These are phyloP conservation scores for Proterorhinus semilunaris DNA, from an alignment of 2,113 vertebrate genomes.

Conservation along the genomic window DNA sequence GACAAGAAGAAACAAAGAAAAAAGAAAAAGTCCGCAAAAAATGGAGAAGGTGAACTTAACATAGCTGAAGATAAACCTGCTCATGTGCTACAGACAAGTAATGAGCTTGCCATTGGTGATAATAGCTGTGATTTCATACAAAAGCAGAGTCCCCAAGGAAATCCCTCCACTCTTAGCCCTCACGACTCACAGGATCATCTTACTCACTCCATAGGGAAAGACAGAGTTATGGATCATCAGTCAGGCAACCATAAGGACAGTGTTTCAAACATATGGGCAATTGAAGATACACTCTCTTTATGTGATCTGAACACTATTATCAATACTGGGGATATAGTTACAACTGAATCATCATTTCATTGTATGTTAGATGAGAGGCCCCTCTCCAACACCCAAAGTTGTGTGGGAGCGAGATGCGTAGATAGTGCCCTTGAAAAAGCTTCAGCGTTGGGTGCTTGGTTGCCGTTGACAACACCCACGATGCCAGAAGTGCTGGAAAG, in stretches of 20 bases:
- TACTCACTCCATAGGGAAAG: constrained; percentile 47
- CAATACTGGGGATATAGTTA: constrained; percentile 48
- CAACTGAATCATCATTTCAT: constrained; percentile 43
- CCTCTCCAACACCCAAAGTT: constrained; percentile 44
- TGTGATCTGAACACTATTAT: constrained; percentile 49
- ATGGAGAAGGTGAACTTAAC: constrained; percentile 8
- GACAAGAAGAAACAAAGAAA: constrained; percentile 54
- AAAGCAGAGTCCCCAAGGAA: constrained; percentile 61
- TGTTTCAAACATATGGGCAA: constrained; percentile 28
- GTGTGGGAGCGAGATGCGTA: constrained; percentile 65
- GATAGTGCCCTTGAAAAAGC: constrained; percentile 68
- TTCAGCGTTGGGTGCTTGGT: constrained; percentile 63
- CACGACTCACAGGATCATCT: constrained; percentile 60
- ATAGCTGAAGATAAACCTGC: constrained; percentile 10
- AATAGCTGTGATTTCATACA: constrained; percentile 50
- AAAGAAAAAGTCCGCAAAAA: constrained; percentile 45
- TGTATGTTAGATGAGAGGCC: constrained; percentile 39
- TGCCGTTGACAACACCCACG: constrained; percentile 78
- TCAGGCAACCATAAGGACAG: constrained; percentile 41
- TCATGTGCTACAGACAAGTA: constrained; percentile 24
- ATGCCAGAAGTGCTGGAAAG: constrained; percentile 76
- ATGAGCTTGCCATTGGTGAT: constrained; percentile 27
- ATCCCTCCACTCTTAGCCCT: constrained; percentile 28
- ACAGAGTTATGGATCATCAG: constrained; percentile 36
- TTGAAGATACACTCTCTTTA: constrained; percentile 41